Evolutionary conservation across 2,888 invertebrate species (phyloP), one percentile per base, ranked within the genome.

Genomic region (Leucophenga montana): DNA sequence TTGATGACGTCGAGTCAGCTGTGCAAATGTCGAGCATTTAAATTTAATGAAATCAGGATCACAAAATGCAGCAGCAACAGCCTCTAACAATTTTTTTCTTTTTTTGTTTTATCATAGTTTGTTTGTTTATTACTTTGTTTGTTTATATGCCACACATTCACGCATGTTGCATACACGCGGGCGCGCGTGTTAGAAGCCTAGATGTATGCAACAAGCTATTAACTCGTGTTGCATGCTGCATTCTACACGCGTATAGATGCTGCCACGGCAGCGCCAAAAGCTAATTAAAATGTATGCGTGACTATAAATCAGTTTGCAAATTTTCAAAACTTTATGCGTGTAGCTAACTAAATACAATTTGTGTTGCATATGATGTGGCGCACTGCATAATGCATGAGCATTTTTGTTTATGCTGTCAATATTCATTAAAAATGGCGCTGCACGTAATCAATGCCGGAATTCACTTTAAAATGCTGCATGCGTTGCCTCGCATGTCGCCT

Each of bases 391-490:
- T n/a, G 59, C 33, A 59, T 33, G 59, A 22, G 11, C 27, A 6
- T 31, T 31, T 27, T 27, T 59, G 59, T 33, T 59, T 59, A 33
- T 59, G n/a, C 59, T 59, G 59, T 59, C 59, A 59, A 33, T 59
- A 59, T 59, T 59, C 33, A 59, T 59, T 59, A 59, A 59, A 33
- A 59, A 33, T 59, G 33, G 22, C n/a, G 48, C 14, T 48, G 48
- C 33, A 54, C 57, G 31, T n/a, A 57, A 31, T 57, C 27, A 57
- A 57, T 54, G 22, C 27, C n/a, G 31, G 5, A n/a, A 57, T 27
- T 3, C 8, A 16, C 50, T 50, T 50, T 18, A 18, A n/a, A 50
- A 16, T 50, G 50, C 14, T 18, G 18, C 16, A 11, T 6, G 1
- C 50, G 18, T 16, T n/a, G n/a, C 14, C 2, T 50, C 16, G 16